A percentile compares a stretch with the other conserved stretches of the same genome.
These are phyloP conservation scores for Notothenia rossii DNA, from an alignment of 2,113 vertebrate genomes.

Conservation along the genomic window DNA sequence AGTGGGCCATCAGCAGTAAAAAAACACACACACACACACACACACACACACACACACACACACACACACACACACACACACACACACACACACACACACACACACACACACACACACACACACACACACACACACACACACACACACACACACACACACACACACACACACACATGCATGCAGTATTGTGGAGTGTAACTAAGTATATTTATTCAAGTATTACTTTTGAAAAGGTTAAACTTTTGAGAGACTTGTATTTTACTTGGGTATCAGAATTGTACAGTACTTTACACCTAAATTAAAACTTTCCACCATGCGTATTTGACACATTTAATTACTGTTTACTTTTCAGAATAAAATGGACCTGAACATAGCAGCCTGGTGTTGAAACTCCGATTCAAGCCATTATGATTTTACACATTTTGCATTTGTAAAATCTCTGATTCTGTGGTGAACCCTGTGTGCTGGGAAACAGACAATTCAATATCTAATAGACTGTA, in stretches of 20 bases:
- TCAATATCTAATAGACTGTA: no score
- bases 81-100: slow-evolving; percentile 1
- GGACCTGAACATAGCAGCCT: no score
- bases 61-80: background rate
- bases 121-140: no score
- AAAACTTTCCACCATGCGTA: background rate
- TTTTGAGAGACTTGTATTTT: background rate
- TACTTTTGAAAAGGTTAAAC: background rate
- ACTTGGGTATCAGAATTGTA: background rate
- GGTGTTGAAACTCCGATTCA: no score
- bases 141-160: slow-evolving; percentile 23
- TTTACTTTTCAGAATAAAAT: background rate
- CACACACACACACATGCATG: slow-evolving; percentile 7
- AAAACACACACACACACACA: slow-evolving; percentile 37
- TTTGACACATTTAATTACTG: background rate
- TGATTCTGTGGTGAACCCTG: background rate
- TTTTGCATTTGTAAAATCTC: no score
- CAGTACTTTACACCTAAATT: background rate
- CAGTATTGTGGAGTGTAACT: slow-evolving; percentile 19
- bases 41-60: slow-evolving; percentile 11
- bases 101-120: no score
- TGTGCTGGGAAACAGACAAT: background rate
- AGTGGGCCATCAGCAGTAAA: slow-evolving; percentile 75
- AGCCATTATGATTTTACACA: no score
- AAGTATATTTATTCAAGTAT: slow-evolving; percentile 15